Conservation (phyloP, 2,113 vertebrate species). For the Saguinus midas region DNA sequence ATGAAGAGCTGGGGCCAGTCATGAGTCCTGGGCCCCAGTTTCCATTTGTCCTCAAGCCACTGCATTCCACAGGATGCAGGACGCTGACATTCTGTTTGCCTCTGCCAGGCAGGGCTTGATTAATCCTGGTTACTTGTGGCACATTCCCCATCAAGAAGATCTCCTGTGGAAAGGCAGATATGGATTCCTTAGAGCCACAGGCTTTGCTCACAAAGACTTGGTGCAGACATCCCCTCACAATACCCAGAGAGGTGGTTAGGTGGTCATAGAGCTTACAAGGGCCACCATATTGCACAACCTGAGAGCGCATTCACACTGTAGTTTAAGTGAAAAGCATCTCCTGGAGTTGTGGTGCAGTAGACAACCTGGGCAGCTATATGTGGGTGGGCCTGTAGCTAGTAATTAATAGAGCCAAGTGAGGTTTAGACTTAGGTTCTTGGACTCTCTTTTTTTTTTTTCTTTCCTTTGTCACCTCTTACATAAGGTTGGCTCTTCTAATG, state of each 20-base stretch:
- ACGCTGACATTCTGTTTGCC: background rate
- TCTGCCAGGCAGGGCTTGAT: background rate
- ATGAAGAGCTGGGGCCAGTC: slow-evolving; percentile 62
- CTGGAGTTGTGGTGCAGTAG: too few species aligned
- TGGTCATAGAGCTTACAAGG: background rate
- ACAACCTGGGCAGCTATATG: background rate
- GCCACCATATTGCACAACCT: background rate
- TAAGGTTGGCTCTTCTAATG: background rate
- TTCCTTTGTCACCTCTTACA: background rate
- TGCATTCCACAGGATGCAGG: background rate
- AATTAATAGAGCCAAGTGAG: background rate
- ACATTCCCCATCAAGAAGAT: background rate
- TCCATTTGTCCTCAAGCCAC: background rate
- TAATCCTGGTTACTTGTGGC: background rate
- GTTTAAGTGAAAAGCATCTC: background rate
- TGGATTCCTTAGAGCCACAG: background rate
- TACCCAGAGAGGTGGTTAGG: background rate
- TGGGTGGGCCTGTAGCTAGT: background rate
- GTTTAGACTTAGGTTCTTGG: background rate
- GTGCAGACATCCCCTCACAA: background rate
- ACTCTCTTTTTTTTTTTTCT: background rate
- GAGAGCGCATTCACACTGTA: background rate
- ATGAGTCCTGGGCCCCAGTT: slow-evolving; percentile 61
- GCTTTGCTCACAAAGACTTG: background rate
- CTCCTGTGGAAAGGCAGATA: background rate